Conservation (phyloP, 2,888 invertebrate genomes). For the Neelides folsomi region DNA sequence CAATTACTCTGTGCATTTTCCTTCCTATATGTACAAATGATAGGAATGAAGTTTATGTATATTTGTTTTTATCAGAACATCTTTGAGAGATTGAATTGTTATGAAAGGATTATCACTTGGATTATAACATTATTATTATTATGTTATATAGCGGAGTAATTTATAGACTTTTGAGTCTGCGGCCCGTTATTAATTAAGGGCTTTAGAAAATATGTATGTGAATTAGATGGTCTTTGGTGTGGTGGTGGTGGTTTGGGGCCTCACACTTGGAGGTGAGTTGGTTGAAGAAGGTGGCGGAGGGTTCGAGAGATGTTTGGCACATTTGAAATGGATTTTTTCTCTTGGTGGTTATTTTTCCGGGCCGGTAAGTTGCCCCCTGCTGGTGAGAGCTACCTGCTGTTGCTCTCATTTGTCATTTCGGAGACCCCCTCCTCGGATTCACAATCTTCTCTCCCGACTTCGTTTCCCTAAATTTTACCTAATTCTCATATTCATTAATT, state of each 20-base stretch:
- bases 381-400: slow-evolving; percentile 29
- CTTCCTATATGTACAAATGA: too few species aligned
- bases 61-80: too few species aligned
- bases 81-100: too few species aligned
- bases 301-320: slow-evolving; percentile 14
- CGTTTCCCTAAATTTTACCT: slow-evolving; percentile 18
- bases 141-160: too few species aligned
- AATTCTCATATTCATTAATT: slow-evolving; percentile 25
- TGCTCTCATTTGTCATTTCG: slow-evolving; percentile 27
- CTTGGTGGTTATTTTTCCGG: slow-evolving; percentile 20
- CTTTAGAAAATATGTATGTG: background rate
- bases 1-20: too few species aligned
- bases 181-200: too few species aligned
- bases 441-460: slow-evolving; percentile 15
- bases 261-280: background rate
- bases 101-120: too few species aligned
- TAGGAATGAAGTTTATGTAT: too few species aligned
- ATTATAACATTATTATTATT: too few species aligned
- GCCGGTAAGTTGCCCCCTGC: slow-evolving; percentile 18
- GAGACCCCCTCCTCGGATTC: slow-evolving; percentile 19
- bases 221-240: background rate
- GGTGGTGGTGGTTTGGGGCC: background rate
- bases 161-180: too few species aligned
- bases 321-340: slow-evolving; percentile 17
- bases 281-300: slow-evolving; percentile 3